Base-by-base conservation (phyloP, 2,797 vertebrate species). In the Eutrigla gurnardus region DNA sequence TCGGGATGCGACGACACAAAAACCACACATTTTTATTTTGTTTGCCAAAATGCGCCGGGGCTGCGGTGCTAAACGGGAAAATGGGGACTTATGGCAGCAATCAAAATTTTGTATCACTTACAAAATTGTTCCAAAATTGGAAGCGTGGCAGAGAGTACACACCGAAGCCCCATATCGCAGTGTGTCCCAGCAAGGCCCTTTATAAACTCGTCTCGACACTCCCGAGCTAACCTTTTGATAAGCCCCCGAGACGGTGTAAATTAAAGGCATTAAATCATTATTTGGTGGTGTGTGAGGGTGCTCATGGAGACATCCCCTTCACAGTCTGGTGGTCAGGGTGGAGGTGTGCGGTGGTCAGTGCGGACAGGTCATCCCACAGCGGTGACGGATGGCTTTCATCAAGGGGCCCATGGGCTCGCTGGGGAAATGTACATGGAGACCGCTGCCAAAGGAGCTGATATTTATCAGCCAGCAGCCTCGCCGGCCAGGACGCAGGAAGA, bases 211-310 rank as follows among this genome's bases (percentile, higher is more conserved):
- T 88, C 79, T 83, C 69, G 36, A 67, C 81, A 79, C 85, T 96
- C 95, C 96, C 94, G 93, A 68, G 76, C 86, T 89, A 90, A 94
- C 92, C 93, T 92, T 94, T 94, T 90, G 90, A 94, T 92, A 90
- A 91, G 87, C 89, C 91, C 90, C 91, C 8, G 95, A 96, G 96
- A 96, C 94, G 93, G 94, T 88, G 94, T 94, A 95, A 96, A 97
- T 98, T 96, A 97, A 96, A 97, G 95, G 95, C 96, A 96, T 97
- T 98, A 97, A 97, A 99, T 97, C 97, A 97, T 94, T 96, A 96
- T 96, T 92, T 91, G 86, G 94, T 93, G 78, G 75, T 91, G 94
- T 95, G 87, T 78, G 82, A 88, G 92, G 90, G 92, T 92, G 95
- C 94, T 96, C 95, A 96, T 95, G 94, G 95, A 96, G 96, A 96